Conservation (phyloP, 92 coral and sea anemone genomes). For the Porites evermanni region DNA sequence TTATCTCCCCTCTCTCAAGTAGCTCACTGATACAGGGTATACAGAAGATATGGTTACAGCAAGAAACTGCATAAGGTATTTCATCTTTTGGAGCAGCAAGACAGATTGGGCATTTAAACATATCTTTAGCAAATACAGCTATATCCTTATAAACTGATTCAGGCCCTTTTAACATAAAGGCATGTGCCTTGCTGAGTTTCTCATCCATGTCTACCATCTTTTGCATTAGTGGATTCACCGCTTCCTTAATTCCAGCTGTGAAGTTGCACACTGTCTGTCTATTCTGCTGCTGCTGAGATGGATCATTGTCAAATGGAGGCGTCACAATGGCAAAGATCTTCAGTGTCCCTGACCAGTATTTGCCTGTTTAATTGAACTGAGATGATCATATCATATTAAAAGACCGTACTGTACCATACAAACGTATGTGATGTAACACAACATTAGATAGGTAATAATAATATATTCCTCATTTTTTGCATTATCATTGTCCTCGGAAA, state of each 20-base stretch:
- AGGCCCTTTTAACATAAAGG: slow-evolving; percentile 33
- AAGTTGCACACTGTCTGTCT: background rate
- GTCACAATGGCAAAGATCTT: slow-evolving; percentile 29
- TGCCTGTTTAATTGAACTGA: background rate
- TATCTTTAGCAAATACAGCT: slow-evolving; percentile 26
- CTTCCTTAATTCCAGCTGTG: background rate
- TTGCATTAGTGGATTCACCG: slow-evolving; percentile 3
- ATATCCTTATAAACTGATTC: slow-evolving; percentile 35
- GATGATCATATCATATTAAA: background rate
- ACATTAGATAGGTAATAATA: background rate
- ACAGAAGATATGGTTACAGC: slow-evolving; percentile 47
- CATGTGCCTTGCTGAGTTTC: slow-evolving; percentile 7
- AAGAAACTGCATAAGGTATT: slow-evolving; percentile 45
- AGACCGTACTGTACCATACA: background rate
- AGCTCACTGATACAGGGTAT: slow-evolving; percentile 19
- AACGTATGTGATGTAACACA: background rate
- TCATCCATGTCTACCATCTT: slow-evolving; percentile 17
- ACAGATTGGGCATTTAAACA: slow-evolving; percentile 48
- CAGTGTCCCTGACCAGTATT: slow-evolving; percentile 53
- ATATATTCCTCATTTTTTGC: background rate
- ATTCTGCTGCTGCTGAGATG: background rate
- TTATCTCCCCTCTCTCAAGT: slow-evolving; percentile 12
- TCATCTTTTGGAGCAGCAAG: background rate
- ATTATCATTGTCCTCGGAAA: background rate
- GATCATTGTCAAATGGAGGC: background rate